Percentiles rank a stretch among this genome's conserved stretches.
Evolutionary conservation across 2,113 vertebrate genomes (phyloP).

Genomic region (Notiomystis cincta): DNA sequence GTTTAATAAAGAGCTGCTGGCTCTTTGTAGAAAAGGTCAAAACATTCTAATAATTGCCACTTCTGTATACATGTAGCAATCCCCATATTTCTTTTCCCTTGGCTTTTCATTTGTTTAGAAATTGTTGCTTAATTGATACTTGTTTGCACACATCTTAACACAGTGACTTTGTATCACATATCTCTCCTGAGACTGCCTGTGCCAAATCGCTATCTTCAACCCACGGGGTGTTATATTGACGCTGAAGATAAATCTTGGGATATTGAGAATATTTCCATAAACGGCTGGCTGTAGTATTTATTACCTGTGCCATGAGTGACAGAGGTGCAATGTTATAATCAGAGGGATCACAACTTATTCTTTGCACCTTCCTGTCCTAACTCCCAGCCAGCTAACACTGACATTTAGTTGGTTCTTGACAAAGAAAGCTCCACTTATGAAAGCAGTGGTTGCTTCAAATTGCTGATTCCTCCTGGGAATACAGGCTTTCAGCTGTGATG

Average conservation of each 20-base stretch:
- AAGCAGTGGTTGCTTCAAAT: constrained; percentile 25
- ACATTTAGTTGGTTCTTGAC: constrained; percentile 38
- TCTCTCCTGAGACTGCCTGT: neutral
- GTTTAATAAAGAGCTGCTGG: constrained; percentile 5
- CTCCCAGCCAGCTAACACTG: neutral
- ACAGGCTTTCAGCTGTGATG: constrained; percentile 22
- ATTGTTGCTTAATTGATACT: neutral
- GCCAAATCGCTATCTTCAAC: neutral
- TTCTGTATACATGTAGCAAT: neutral
- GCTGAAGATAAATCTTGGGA: neutral
- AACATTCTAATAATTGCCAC: neutral
- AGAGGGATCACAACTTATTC: neutral
- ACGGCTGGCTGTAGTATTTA: neutral
- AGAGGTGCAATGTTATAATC: neutral
- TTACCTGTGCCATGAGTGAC: neutral
- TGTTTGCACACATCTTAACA: neutral
- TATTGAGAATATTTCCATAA: neutral
- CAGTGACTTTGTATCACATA: neutral
- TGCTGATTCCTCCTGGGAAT: neutral
- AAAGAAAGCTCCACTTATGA: neutral
- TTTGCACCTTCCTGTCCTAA: neutral
- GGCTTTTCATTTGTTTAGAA: neutral
- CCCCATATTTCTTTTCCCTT: neutral
- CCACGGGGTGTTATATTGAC: neutral
- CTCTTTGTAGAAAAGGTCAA: neutral